Evolutionary conservation across 2,113 vertebrate genomes (phyloP), one percentile per base, ranked within the genome.

Genomic region (Sebastes schlegelii): DNA sequence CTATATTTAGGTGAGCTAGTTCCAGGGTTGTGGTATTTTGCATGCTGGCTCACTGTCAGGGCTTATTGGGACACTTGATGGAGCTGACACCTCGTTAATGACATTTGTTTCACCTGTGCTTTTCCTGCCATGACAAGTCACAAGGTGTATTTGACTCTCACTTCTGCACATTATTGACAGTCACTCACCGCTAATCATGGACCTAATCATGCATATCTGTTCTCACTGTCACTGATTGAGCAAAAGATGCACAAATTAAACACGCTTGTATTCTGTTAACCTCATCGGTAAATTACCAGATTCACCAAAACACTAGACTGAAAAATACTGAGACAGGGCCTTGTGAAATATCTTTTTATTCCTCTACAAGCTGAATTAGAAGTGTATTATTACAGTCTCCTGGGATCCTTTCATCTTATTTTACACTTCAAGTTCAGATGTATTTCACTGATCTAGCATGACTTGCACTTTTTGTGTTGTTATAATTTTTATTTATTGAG

Each of bases 171-270:
- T 42, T 14, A 54, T 2, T 57, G 9, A 16, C 72, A 43, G 57
- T 62, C 46, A 14, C 57, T 52, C 34, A 43, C 34, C 21, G 48
- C 34, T 54, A 54, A 70, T 51, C 55, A 77, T 48, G 13, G 14
- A 52, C 8, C 16, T 79, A 6, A 62, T 63, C 57, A 69, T 23
- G 6, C 12, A 61, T 55, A 79, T 66, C 43, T 68, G 64, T 34
- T 55, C 46, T 64, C 58, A 71, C 34, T 45, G 2, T 79, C 67
- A 45, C 26, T 54, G 77, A 46, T 6, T 21, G 5, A 60, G 11
- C 4, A 45, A 51, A 61, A 46, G 8, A 26, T 19, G 62, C 45
- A 13, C 9, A 12, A 21, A 6, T 45, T 3, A 19, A 6, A n/a
- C 42, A 43, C 4, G 2, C 9, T 5, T 10, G 3, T 62, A 8